Percentiles rank a stretch among this genome's conserved stretches.
phyloP scores from a whole-genome alignment of 1,140 invertebrate species.

The Nephotettix cincticeps region DNA sequence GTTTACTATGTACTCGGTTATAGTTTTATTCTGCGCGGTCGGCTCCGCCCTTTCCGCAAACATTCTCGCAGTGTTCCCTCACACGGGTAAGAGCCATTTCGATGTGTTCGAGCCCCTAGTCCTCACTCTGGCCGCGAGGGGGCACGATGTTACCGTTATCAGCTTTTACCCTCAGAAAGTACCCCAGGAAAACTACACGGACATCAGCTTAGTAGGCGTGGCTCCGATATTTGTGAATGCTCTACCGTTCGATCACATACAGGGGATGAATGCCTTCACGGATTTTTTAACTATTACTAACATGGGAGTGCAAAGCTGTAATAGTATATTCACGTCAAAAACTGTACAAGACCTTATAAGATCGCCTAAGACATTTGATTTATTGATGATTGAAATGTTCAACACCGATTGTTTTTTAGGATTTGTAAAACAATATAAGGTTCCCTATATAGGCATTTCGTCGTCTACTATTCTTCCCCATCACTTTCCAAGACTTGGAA shows the following conservation, averaged over 20 bases:
- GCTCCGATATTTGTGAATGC: constrained; percentile 6
- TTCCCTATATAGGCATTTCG: constrained; percentile 58
- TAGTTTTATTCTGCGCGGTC: too few relatives aligned
- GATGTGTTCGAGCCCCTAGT: constrained; percentile 44
- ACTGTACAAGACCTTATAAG: constrained; percentile 52
- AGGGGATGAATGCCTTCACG: neutral
- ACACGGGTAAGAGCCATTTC: constrained; percentile 45
- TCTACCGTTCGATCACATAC: neutral
- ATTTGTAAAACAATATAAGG: constrained; percentile 48
- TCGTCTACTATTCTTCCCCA: constrained; percentile 59
- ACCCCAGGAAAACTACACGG: constrained; percentile 52
- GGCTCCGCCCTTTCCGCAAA: neutral
- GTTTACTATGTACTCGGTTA: too few relatives aligned
- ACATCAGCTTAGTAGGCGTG: constrained; percentile 44
- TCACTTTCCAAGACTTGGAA: constrained; percentile 49
- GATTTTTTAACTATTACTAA: constrained; percentile 7
- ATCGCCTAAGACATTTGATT: constrained; percentile 42
- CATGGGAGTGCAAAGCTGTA: constrained; percentile 6
- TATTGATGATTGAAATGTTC: constrained; percentile 43
- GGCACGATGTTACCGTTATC: constrained; percentile 44
- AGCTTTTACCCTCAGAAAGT: constrained; percentile 50
- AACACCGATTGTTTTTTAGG: constrained; percentile 39
- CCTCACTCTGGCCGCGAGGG: constrained; percentile 40
- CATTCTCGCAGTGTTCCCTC: constrained; percentile 44
- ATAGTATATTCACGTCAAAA: constrained; percentile 30